Base-by-base conservation (phyloP, 2,888 invertebrate genomes). In the Acrocyrtus sp. region DNA sequence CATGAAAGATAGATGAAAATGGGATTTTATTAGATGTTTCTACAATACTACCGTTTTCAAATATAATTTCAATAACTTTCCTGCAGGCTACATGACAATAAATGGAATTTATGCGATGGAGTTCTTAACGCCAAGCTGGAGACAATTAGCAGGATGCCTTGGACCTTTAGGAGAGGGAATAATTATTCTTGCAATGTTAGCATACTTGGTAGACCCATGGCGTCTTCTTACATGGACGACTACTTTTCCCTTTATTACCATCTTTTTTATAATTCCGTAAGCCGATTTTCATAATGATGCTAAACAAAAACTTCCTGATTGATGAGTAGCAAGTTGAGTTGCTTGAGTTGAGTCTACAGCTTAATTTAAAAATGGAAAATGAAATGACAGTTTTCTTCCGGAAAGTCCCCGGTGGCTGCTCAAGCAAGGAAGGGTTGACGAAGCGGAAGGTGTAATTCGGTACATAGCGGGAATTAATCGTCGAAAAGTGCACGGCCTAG, bases 361-460 rank as follows among this genome's bases (percentile, higher is more conserved):
- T 39, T 39, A 12, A 15, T 39, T 12, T 12, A 34, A 34, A 34
- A 34, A 34, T 34, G 5, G 34, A 34, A 34, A 34, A 34, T 34
- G 5, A 34, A 63, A 41, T 27, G 26, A 51, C 50, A 77, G 77
- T n/a, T 73, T 78, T 41, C 47, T 80, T 6, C 78, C 79, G 0
- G 81, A 81, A 73, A 76, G 76, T 56, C 79, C 79, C 0, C 45
- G 81, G 12, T 81, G 75, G 75, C 67, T 79, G 8, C 65, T 81
- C 6, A 60, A 78, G 19, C 74, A 81, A 27, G 48, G 73, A 24
- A 65, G 72, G 21, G 24, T 75, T 12, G 48, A 27, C 5, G 79
- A 81, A 67, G 75, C 76, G 1, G 75, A 72, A 51, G 72, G 74
- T 24, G 78, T 79, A 3, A 54, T 81, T 8, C 51, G 58, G 8